phyloP scores from a whole-genome alignment of 2,113 vertebrate species.

The Atractosteus spatula region DNA sequence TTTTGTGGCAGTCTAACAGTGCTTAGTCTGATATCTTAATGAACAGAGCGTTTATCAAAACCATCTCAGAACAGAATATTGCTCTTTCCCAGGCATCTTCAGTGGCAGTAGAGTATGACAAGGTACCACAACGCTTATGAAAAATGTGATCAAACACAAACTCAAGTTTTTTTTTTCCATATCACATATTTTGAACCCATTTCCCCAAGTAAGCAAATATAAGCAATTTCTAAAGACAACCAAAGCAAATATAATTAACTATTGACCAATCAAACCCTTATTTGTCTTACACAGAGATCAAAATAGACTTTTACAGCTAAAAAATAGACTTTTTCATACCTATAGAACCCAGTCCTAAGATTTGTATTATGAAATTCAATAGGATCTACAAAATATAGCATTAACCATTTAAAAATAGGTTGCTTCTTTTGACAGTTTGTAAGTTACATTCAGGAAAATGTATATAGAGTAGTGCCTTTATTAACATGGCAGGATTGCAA shows the following conservation, averaged over 20 bases:
- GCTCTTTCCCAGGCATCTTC: conserved; percentile 10
- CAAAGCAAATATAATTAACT: conserved; percentile 45
- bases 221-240: conserved; percentile 40
- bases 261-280: conserved; percentile 45
- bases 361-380: conserved; percentile 63
- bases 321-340: conserved; percentile 81
- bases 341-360: conserved; percentile 78
- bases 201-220: conserved; percentile 50
- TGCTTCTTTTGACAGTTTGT: conserved; percentile 72
- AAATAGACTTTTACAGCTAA: conserved; percentile 98
- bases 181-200: not conserved
- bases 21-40: not conserved
- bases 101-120: conserved; percentile 25
- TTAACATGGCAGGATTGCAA: conserved; percentile 31
- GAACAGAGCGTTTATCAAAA: not conserved
- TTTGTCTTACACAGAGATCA: conserved; percentile 73
- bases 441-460: conserved; percentile 80
- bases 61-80: conserved; percentile 5
- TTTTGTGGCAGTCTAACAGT: not conserved
- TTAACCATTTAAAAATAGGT: conserved; percentile 95
- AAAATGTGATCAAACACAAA: conserved; percentile 30
- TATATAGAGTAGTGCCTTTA: conserved; percentile 47
- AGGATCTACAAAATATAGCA: conserved; percentile 98
- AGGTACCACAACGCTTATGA: conserved; percentile 31
- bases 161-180: conserved; percentile 34